These are phyloP conservation scores for Protosalanx chinensis DNA, from an alignment of 2,797 vertebrate genomes.

Conservation along the genomic window DNA sequence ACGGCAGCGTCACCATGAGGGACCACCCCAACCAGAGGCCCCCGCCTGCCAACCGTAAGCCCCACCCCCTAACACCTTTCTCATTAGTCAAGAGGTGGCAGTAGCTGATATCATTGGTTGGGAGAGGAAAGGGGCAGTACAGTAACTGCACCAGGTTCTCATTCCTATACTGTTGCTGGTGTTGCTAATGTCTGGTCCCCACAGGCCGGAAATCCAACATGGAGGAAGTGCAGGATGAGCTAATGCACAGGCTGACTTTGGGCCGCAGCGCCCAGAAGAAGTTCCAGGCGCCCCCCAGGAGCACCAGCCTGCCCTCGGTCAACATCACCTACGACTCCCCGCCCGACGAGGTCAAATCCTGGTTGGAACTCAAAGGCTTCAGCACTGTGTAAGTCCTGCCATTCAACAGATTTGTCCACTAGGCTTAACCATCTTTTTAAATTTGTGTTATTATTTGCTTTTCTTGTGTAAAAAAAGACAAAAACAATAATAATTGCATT, in stretches of 20 bases:
- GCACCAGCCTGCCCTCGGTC: conserved; percentile 44
- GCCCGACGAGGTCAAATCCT: conserved; percentile 80
- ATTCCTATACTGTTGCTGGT: too few species aligned
- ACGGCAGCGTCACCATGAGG: conserved; percentile 62
- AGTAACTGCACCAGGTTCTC: too few species aligned
- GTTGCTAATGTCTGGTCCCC: not conserved
- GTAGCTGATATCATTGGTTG: too few species aligned
- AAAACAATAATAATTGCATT: too few species aligned
- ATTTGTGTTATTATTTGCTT: too few species aligned
- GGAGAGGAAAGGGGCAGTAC: too few species aligned
- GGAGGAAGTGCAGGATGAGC: conserved; percentile 96
- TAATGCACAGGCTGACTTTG: conserved; percentile 89
- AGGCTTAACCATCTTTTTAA: not conserved
- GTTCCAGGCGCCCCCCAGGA: conserved; percentile 74
- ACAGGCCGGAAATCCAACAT: conserved; percentile 95
- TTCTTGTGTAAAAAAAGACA: too few species aligned
- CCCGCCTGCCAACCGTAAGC: conserved; percentile 76
- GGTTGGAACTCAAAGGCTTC: conserved; percentile 92
- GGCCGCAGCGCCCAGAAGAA: conserved; percentile 90
- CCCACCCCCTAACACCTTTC: not conserved
- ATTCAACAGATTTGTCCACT: not conserved
- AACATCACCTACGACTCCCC: conserved; percentile 87
- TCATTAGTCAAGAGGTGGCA: not conserved
- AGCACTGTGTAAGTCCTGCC: conserved; percentile 81
- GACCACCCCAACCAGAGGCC: conserved; percentile 74